Percentiles rank a stretch among this genome's conserved stretches.
Evolutionary conservation across 1,140 invertebrate species (phyloP).

Genomic region (Penaeus japonicus): DNA sequence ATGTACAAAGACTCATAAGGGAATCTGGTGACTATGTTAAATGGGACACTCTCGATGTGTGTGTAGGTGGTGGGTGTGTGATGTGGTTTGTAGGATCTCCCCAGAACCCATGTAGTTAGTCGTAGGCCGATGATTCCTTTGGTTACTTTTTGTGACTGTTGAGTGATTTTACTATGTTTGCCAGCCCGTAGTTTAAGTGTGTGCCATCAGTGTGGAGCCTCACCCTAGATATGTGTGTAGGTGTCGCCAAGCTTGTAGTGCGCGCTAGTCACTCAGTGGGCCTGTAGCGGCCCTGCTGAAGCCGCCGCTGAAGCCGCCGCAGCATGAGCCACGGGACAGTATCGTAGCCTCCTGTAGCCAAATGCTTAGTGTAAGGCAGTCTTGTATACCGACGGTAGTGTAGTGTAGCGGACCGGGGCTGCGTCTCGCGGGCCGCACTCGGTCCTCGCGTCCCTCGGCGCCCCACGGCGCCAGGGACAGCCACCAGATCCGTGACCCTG

Average conservation of each 20-base stretch:
- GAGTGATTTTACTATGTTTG: conserved; percentile 48
- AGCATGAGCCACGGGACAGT: conserved; percentile 35
- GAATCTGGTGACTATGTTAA: conserved; percentile 48
- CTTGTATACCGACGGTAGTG: conserved; percentile 48
- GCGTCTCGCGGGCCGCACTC: background rate
- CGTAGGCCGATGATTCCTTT: conserved; percentile 38
- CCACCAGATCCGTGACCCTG: background rate
- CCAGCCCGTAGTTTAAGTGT: conserved; percentile 49
- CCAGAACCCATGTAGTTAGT: conserved; percentile 37
- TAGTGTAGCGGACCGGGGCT: conserved; percentile 16
- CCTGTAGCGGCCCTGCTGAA: conserved; percentile 30
- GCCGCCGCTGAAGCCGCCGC: conserved; percentile 28
- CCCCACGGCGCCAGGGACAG: no score
- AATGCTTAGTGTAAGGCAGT: conserved; percentile 53
- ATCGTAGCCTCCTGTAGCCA: conserved; percentile 47
- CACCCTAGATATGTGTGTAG: conserved; percentile 49
- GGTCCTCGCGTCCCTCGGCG: background rate
- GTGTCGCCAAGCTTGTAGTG: conserved; percentile 50
- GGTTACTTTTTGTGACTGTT: conserved; percentile 52
- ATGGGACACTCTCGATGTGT: conserved; percentile 48
- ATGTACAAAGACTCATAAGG: conserved; percentile 55
- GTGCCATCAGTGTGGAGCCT: conserved; percentile 46
- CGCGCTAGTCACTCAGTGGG: conserved; percentile 42
- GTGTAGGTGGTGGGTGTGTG: conserved; percentile 38
- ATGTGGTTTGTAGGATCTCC: conserved; percentile 39